Percentiles rank a stretch among this genome's conserved stretches.
Conservation (phyloP, 2,888 invertebrate genomes). For the Scrobipalpa atriplicella region DNA sequence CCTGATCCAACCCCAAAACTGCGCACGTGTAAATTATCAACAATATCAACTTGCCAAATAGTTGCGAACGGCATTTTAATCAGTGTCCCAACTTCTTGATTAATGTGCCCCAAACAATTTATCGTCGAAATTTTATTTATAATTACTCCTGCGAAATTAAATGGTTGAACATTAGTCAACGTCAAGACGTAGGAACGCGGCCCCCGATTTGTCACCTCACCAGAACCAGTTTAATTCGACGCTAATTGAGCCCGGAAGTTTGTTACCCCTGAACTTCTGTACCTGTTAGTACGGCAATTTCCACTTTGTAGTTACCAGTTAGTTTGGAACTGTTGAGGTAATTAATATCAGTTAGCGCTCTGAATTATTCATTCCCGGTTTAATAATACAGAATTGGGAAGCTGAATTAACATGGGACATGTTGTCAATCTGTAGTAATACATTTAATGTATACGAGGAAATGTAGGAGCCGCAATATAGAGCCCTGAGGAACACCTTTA, state of each 20-base stretch:
- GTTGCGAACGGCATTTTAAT: conserved; percentile 83
- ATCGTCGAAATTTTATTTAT: conserved; percentile 82
- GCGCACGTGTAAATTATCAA: conserved; percentile 77
- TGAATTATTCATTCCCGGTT: conserved; percentile 55
- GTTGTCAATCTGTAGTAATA: conserved; percentile 18
- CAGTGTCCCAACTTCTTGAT: conserved; percentile 84
- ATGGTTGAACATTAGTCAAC: conserved; percentile 77
- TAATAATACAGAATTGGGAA: conserved; percentile 25
- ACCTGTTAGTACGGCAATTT: conserved; percentile 69
- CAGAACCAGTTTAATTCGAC: conserved; percentile 73
- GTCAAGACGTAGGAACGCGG: conserved; percentile 72
- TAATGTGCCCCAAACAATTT: conserved; percentile 80
- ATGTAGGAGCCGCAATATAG: not conserved
- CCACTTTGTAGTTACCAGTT: conserved; percentile 55
- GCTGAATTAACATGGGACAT: conserved; percentile 24
- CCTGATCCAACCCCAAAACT: conserved; percentile 63
- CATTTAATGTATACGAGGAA: not conserved
- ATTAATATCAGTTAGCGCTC: conserved; percentile 58
- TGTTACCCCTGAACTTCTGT: conserved; percentile 60
- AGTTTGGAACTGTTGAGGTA: conserved; percentile 52
- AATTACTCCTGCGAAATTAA: conserved; percentile 80
- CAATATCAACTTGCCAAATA: conserved; percentile 79
- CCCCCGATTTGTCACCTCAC: conserved; percentile 80
- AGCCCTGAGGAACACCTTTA: conserved; percentile 33
- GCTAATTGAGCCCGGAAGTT: conserved; percentile 78